Evolutionary conservation across 2,113 vertebrate species (phyloP), one percentile per base, ranked within the genome.

Genomic region (Ameiurus melas): DNA sequence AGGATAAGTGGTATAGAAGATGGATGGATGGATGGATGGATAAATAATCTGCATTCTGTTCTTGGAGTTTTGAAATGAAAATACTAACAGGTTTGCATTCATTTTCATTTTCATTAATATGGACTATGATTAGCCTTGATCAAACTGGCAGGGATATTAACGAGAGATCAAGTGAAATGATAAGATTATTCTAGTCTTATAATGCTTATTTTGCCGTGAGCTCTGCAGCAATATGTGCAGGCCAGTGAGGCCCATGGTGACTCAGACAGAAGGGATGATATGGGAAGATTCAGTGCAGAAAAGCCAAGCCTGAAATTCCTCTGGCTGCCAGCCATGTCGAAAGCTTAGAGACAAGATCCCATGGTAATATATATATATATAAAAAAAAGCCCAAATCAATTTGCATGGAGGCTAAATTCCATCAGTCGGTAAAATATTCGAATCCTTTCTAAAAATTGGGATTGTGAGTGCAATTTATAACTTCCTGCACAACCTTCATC

Each of bases 361-460:
- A 58, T 73, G 83, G 89, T 71, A 47, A 88, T 88, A 90, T 88
- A n/a, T n/a, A n/a, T n/a, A n/a, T n/a, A n/a, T n/a, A n/a, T 66
- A 5, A 43, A 43, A 43, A 43, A 43, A 43, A 43, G 5, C 36
- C 82, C 87, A 91, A 90, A 90, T 89, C 79, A 71, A 91, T 92
- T 89, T 91, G 85, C 86, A 92, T 84, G 86, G 84, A 85, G 77
- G 86, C 87, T 89, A 86, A 86, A 87, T 89, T 90, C 83, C 89
- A 73, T 90, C 88, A 90, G 85, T 82, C 83, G 86, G 85, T 87
- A 86, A 88, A 92, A 90, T 90, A 89, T 92, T 92, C 22, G 87
- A 90, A 91, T 84, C 85, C 66, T 80, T 84, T 68, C 19, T 13
- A 88, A 87, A 79, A 88, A 77, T 55, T 51, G 84, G 84, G 86